A percentile compares a stretch with the other conserved stretches of the same genome.
Conservation (phyloP, 2,888 invertebrate genomes). For the Lithosia quadra region DNA sequence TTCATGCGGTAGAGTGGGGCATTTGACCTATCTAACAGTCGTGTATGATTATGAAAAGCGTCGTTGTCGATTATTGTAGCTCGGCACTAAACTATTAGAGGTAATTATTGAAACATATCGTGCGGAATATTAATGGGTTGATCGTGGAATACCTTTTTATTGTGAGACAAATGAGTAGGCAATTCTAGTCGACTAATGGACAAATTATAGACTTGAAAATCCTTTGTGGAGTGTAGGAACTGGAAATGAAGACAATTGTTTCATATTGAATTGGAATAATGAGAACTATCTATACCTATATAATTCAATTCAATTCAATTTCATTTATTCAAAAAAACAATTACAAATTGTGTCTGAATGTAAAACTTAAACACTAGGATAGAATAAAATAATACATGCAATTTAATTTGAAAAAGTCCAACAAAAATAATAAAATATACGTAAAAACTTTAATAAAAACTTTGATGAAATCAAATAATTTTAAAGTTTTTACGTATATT, state of each 20-base stretch:
- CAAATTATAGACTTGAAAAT: constrained; percentile 16
- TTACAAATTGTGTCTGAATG: too few relatives aligned
- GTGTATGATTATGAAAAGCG: constrained; percentile 65
- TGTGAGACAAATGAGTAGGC: constrained; percentile 12
- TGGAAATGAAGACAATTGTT: background rate
- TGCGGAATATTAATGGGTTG: constrained; percentile 32
- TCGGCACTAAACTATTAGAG: constrained; percentile 42
- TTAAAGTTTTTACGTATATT: too few relatives aligned
- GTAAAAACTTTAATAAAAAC: too few relatives aligned
- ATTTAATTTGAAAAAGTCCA: too few relatives aligned
- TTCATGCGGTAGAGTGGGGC: constrained; percentile 28
- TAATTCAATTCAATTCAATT: too few relatives aligned
- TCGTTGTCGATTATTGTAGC: constrained; percentile 55
- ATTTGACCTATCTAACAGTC: constrained; percentile 53
- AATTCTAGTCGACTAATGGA: background rate
- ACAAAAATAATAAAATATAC: too few relatives aligned
- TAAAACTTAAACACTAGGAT: too few relatives aligned
- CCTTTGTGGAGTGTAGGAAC: background rate
- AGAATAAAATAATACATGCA: too few relatives aligned
- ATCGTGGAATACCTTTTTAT: constrained; percentile 10
- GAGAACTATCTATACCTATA: background rate
- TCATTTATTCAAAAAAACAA: too few relatives aligned
- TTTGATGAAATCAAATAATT: too few relatives aligned
- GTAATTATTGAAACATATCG: constrained; percentile 37
- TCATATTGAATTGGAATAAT: background rate